Conservation (phyloP, 2,113 vertebrate genomes). For the Gallinago undulata region DNA sequence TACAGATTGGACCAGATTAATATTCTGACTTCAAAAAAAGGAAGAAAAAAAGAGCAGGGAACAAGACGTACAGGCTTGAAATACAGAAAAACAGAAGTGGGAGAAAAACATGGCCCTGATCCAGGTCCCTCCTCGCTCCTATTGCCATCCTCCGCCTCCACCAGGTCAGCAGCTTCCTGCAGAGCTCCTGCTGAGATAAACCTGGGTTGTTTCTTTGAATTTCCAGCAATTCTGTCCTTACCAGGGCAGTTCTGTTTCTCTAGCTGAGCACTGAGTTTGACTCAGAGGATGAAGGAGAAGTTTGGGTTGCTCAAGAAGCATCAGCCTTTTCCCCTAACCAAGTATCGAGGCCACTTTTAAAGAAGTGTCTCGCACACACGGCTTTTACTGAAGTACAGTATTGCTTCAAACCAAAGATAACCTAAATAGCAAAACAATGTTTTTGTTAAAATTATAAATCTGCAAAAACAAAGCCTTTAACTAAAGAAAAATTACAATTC, state of each 20-base stretch:
- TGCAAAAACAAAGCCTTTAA: neutral
- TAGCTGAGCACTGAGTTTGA: neutral
- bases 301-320: neutral
- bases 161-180: neutral
- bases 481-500: neutral
- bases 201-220: accelerated
- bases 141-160: neutral
- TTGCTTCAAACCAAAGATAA: neutral
- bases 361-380: neutral
- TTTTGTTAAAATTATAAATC: neutral
- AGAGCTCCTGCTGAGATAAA: neutral
- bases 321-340: neutral
- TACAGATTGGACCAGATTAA: neutral
- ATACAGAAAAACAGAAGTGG: neutral
- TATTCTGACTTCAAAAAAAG: neutral
- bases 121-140: neutral
- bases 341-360: neutral
- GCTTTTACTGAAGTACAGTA: neutral
- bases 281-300: neutral
- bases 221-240: neutral
- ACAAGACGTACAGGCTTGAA: neutral
- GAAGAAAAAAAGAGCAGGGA: neutral
- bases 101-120: neutral
- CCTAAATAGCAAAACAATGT: accelerated
- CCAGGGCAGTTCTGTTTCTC: neutral